Evolutionary conservation across 2,888 invertebrate species (phyloP), one percentile per base, ranked within the genome.

Genomic region (Erynnis tages): DNA sequence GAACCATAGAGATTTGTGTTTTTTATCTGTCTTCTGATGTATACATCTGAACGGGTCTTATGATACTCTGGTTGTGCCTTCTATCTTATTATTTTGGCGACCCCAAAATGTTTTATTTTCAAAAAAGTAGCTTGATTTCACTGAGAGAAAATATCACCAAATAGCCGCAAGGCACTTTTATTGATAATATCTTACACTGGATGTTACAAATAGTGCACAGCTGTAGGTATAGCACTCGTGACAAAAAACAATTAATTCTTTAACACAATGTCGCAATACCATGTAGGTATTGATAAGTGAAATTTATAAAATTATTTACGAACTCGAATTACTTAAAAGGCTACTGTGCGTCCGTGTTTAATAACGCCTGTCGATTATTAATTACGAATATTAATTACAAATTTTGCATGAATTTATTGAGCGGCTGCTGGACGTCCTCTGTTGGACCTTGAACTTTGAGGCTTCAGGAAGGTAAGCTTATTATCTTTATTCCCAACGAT

Each of bases 371-470:
- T 35, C 35, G 50, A 34, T 34, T 50, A 43, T 50, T 50, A 50
- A 50, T 50, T 34, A 35, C 29, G 43, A 29, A 43, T 43, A 50
- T 50, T 43, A 50, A 50, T 43, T 43, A 50, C 35, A 45, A n/a
- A 34, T 45, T 25, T 40, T 50, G 34, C 34, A 50, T 29, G 27
- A 35, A 50, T 35, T 27, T 41, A 34, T 34, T 16, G 16, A 11
- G n/a, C 25, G 6, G n/a, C 17, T 44, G 40, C 25, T 50, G 29
- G 32, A 11, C 37, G 34, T 11, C 25, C 43, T 43, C 41, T 34
- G 29, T 29, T 41, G 25, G 45, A 5, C 29, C 32, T 1, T 54
- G 61, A 40, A 60, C 55, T 52, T 5, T 57, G 59, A 35, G 52
- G 1, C n/a, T 4, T 27, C 3, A 2, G 14, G 10, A 16, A 14